Evolutionary conservation across 1,140 invertebrate species (phyloP), one percentile per base, ranked within the genome.

Genomic region (Sipha flava): DNA sequence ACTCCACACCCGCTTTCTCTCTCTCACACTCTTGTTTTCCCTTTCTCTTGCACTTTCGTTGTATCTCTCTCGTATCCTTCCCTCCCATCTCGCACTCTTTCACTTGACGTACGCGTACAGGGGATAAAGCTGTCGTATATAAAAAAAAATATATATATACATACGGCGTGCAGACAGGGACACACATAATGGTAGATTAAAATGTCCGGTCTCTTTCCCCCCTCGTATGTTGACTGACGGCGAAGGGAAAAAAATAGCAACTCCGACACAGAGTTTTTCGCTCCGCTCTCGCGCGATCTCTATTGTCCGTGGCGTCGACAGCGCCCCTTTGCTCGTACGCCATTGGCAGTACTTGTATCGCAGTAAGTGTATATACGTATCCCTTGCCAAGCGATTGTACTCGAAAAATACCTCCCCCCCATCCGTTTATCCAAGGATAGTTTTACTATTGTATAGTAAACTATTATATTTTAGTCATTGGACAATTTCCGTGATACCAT

Each of bases 111-210:
- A 70, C 66, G 9, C 66, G 16, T 16, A 45, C 34, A 66, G 29
- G 21, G 68, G 37, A 62, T 62, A 62, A 62, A 62, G 29, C n/a
- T 29, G 10, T 62, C 57, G 57, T 34, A n/a, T n/a, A n/a, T n/a
- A n/a, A n/a, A n/a, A n/a, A n/a, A n/a, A n/a, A n/a, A n/a, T n/a
- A n/a, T n/a, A n/a, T 52, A 59, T 31, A 31, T 26, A 31, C 16
- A 21, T 7, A 26, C 4, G 12, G 18, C 43, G n/a, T 34, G 47
- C 26, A 47, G 70, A 49, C 45, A 52, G 45, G 70, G 70, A 73
- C 57, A 7, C 31, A 23, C 31, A 75, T 75, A 75, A 75, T 75
- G 72, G 72, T 21, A 75, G 72, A 75, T 75, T 75, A 75, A 75
- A 75, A 75, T 75, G 72, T 75, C 72, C 72, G 72, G 49, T 34